Conservation (phyloP, 2,797 vertebrate species). For the Lagodon rhomboides region DNA sequence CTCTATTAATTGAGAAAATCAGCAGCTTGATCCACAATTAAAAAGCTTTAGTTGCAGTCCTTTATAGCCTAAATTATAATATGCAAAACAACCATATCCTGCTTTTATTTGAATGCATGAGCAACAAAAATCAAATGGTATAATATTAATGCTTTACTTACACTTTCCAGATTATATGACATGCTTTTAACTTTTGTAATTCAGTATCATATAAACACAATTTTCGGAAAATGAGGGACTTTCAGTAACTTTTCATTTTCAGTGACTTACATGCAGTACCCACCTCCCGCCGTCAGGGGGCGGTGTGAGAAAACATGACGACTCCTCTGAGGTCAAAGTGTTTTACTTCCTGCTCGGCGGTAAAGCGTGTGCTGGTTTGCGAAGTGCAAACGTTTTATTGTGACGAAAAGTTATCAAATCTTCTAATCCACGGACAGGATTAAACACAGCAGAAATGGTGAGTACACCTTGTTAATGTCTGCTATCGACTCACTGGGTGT, state of each 20-base stretch:
- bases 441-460: slow-evolving; percentile 65
- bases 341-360: slow-evolving; percentile 79
- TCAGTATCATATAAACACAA: too few relatives aligned
- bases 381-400: slow-evolving; percentile 60
- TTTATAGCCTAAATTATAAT: not conserved
- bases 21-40: not conserved
- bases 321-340: slow-evolving; percentile 11
- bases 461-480: slow-evolving; percentile 5
- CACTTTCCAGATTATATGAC: not conserved
- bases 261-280: not conserved
- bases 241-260: too few relatives aligned
- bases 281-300: slow-evolving; percentile 21
- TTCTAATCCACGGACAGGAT: fast-evolving
- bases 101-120: too few relatives aligned
- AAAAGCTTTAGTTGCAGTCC: not conserved
- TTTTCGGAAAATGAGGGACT: too few relatives aligned
- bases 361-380: slow-evolving; percentile 75
- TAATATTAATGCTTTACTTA: not conserved
- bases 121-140: too few relatives aligned
- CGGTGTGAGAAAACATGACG: not conserved
- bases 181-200: not conserved
- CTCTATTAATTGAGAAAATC: not conserved
- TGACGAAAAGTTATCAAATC: slow-evolving; percentile 37
- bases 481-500: fast-evolving
- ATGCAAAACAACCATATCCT: too few relatives aligned